Evolutionary conservation across 2,113 vertebrate genomes (phyloP), one percentile per base, ranked within the genome.

Genomic region (Prionailurus bengalensis): DNA sequence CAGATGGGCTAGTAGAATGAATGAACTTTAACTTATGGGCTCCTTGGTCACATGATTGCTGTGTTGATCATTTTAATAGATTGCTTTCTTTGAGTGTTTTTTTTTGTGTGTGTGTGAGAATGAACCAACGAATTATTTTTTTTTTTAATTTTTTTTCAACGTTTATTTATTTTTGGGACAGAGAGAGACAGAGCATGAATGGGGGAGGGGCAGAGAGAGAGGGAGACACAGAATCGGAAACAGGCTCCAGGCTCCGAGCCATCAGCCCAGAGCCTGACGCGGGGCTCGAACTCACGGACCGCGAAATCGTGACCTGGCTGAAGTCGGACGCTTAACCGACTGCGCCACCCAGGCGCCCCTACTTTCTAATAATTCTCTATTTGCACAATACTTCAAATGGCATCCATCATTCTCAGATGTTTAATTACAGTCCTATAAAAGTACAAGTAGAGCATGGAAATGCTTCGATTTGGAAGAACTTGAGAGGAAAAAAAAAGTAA

Each of bases 61-160:
- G 36, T 96, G 91, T 97, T 98, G 98, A 98, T 98, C 97, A 98
- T 98, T 98, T 99, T 98, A 98, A 97, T 97, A 97, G 95, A 87
- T 61, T 97, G 51, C 79, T 97, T 94, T 96, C 96, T 90, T 29
- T 91, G 80, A 53, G 39, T 95, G 95, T 89, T 94, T 98, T 98
- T 89, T 95, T 91, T 91, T 85, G 4, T 99, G 45, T 45, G 45
- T 45, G 45, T 96, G 81, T 98, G 42, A 96, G 82, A 98, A 61
- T 78, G 88, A 98, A 94, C 61, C 95, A 98, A 97, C 82, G 98
- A 96, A 94, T 97, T 98, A 97, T 97, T 98, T 39, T 39, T 39
- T 39, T 39, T 39, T 39, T 39, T 39, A 39, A 39, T 39, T 39
- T 39, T 39, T 39, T 39, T 39, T 39, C 39, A 39, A 39, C 39